phyloP scores from a whole-genome alignment of 2,797 vertebrate genomes.

The Mustela erminea region DNA sequence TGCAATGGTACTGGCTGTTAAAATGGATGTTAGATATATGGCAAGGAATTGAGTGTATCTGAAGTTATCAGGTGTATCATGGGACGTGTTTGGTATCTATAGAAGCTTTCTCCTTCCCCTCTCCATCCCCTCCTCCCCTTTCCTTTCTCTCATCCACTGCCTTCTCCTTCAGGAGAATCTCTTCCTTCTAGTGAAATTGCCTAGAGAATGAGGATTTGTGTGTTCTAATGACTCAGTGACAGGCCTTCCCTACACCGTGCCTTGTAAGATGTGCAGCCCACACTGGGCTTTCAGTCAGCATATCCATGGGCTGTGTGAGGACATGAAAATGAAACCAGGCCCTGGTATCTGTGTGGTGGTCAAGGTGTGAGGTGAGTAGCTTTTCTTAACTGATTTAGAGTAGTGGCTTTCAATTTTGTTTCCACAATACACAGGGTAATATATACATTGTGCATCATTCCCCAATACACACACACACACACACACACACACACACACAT shows the following conservation, averaged over 20 bases:
- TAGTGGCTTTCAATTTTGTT: background rate
- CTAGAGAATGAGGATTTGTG: background rate
- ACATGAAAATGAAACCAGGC: background rate
- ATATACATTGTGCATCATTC: background rate
- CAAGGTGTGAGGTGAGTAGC: background rate
- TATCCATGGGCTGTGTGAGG: background rate
- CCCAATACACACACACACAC: background rate
- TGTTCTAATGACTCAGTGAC: background rate
- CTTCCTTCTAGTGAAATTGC: background rate
- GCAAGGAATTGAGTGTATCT: background rate
- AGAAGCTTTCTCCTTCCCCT: background rate
- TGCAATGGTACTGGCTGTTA: background rate
- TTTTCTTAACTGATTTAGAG: background rate
- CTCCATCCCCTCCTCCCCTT: fast-evolving
- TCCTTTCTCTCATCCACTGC: background rate
- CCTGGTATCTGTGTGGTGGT: background rate
- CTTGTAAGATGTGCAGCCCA: background rate
- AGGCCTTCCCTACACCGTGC: background rate
- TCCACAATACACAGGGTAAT: background rate
- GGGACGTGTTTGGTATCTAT: background rate
- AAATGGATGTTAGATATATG: background rate
- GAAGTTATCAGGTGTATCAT: background rate
- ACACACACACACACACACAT: background rate
- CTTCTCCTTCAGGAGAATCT: background rate
- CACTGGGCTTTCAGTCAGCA: background rate